A percentile compares a stretch with the other conserved stretches of the same genome.
Conservation (phyloP, 2,888 invertebrate species). For the Caenorhabditis parvicauda region DNA sequence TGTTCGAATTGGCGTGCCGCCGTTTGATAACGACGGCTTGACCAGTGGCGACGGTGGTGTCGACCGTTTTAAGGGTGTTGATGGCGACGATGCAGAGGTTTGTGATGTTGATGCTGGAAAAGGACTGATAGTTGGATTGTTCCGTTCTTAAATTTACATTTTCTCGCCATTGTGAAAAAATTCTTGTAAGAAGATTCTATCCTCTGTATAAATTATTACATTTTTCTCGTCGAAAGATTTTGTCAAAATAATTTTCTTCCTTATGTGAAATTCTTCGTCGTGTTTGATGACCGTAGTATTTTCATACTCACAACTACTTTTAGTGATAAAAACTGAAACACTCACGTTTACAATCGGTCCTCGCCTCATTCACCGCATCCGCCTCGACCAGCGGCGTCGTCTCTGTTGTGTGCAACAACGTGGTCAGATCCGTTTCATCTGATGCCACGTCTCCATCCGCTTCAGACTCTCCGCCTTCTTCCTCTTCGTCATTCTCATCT, state of each 20-base stretch:
- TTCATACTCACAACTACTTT: no score
- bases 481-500: conserved; percentile 7
- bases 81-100: conserved; percentile 5
- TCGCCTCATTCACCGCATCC: conserved; percentile 8
- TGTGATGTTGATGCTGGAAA: conserved; percentile 14
- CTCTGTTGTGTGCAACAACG: conserved; percentile 12
- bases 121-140: no score
- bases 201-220: no score
- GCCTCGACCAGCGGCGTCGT: conserved; percentile 21
- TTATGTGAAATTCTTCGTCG: no score
- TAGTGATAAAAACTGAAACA: conserved; percentile 1
- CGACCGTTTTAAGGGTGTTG: conserved; percentile 16
- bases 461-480: conserved; percentile 6
- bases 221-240: no score
- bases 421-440: conserved; percentile 5
- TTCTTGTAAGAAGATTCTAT: no score
- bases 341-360: conserved; percentile 13
- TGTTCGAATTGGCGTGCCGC: no score
- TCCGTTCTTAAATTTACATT: no score
- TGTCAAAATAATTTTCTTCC: no score
- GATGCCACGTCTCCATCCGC: conserved; percentile 11
- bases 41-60: conserved; percentile 14
- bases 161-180: no score
- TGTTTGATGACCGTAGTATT: no score
- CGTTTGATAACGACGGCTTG: conserved; percentile 13